A percentile compares a stretch with the other conserved stretches of the same genome.
Conservation (phyloP, 2,113 vertebrate species). For the Gymnogyps californianus region DNA sequence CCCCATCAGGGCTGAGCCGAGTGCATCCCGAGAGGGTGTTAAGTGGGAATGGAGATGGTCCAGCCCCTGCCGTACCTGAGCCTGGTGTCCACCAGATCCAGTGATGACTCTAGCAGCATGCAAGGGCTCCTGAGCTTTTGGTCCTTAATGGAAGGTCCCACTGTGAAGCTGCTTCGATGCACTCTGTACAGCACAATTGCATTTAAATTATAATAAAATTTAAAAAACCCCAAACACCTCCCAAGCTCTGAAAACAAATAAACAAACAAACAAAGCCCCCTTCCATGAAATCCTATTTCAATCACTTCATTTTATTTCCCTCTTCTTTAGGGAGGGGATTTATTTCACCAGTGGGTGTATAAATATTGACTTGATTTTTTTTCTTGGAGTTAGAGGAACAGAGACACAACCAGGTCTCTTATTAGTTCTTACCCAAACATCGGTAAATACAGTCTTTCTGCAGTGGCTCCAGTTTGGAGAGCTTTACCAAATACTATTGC, state of each 20-base stretch:
- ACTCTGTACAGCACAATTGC: background rate
- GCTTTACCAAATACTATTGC: slow-evolving; percentile 38
- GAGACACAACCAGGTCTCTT: slow-evolving; percentile 18
- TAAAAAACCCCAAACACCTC: background rate
- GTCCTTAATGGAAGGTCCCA: background rate
- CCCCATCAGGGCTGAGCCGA: background rate
- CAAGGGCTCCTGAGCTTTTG: background rate
- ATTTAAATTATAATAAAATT: background rate
- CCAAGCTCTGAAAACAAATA: background rate
- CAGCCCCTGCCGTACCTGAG: background rate
- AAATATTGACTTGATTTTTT: slow-evolving; percentile 50
- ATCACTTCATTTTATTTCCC: slow-evolving; percentile 15
- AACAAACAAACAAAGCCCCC: background rate
- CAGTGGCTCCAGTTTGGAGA: background rate
- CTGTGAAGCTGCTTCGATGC: background rate
- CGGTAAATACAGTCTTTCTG: slow-evolving; percentile 27
- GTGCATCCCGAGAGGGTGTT: background rate
- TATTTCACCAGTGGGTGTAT: background rate
- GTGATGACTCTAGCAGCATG: background rate
- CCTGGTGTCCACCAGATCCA: background rate
- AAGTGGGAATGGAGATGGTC: background rate
- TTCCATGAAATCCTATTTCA: background rate
- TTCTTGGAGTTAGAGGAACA: background rate
- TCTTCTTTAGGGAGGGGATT: background rate
- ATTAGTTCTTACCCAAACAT: slow-evolving; percentile 37